Evolutionary conservation across 2,888 invertebrate genomes (phyloP), one percentile per base, ranked within the genome.

Genomic region (Selenia dentaria): DNA sequence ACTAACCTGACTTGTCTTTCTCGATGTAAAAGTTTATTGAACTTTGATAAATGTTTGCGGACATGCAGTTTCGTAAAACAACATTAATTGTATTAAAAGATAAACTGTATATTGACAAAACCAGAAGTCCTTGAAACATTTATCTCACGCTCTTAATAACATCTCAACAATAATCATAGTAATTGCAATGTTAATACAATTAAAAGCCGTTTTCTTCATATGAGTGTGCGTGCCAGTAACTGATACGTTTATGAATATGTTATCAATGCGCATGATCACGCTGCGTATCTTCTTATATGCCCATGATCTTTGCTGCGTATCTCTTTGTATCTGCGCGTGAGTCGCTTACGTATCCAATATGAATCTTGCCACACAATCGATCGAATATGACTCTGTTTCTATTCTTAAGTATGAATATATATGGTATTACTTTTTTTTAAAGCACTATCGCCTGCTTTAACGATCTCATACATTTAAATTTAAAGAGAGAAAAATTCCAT

Each of bases 241-340:
- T 62, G 79, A 86, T 83, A 83, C 69, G 67, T 64, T 73, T 16
- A 73, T 77, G 80, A 84, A 83, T 77, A 73, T 72, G 74, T 76
- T 86, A 88, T 87, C 86, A 76, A 69, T 76, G 79, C 74, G 70
- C 80, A 79, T 79, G 80, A 87, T 87, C 54, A 28, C 25, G 66
- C 66, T 67, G 62, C 35, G 43, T 46, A 45, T 38, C 36, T 31
- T 9, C 28, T 11, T 28, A 13, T 32, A 36, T n/a, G 74, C 71
- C 75, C 76, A 79, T 76, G 63, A 73, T 47, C 46, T 32, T 20
- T 10, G 29, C 20, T 62, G 67, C 67, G 67, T 81, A 81, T 85
- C 79, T 80, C 77, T 78, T 77, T 80, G 70, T 76, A 79, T 81
- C 79, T 64, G 72, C 70, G 78, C 76, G 77, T 74, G 62, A 74